Base-by-base conservation (phyloP, 2,797 vertebrate species). In the Uromys caudimaculatus region DNA sequence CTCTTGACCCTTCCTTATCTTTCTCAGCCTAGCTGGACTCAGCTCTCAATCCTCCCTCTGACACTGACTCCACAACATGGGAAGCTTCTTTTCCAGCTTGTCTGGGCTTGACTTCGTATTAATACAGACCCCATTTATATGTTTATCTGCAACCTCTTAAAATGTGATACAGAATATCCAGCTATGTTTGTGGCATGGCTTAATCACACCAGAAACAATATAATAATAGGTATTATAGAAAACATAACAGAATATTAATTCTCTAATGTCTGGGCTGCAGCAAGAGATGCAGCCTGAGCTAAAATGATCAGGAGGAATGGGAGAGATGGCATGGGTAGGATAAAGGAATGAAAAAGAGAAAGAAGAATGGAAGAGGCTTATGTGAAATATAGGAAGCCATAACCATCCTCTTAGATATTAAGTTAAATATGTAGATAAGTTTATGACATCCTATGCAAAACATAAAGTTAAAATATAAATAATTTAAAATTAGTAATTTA, bases 401-500 rank as follows among this genome's bases (percentile, higher is more conserved):
- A 60, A 67, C 89, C 32, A 60, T 4, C 6, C 67, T 10, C 24
- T 69, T 21, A 9, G 7, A n/a, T n/a, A 56, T 21, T 58, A 95
- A 44, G 27, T 62, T 69, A 56, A 85, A 64, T 44, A 44, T 91
- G 41, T 52, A 44, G 90, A 85, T 8, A 44, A 77, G 23, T 24
- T 56, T 90, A 52, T 38, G 11, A 75, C 84, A 7, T 52, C 19
- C 50, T 75, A 60, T 87, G 17, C 5, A 47, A 92, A 84, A 88
- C 3, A 88, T 35, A 92, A 35, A 32, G 82, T 12, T 47, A 50
- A 77, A 58, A 73, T 14, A 67, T 78, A n/a, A 56, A 41, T 75
- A 88, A 95, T 4, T n/a, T 75, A 89, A 75, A 90, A 77, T 50
- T 71, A 83, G 82, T 58, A 86, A 52, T 38, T 41, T 75, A 27